These are phyloP conservation scores for Megastigmus dorsalis DNA, from an alignment of 2,888 invertebrate species.

Conservation along the genomic window DNA sequence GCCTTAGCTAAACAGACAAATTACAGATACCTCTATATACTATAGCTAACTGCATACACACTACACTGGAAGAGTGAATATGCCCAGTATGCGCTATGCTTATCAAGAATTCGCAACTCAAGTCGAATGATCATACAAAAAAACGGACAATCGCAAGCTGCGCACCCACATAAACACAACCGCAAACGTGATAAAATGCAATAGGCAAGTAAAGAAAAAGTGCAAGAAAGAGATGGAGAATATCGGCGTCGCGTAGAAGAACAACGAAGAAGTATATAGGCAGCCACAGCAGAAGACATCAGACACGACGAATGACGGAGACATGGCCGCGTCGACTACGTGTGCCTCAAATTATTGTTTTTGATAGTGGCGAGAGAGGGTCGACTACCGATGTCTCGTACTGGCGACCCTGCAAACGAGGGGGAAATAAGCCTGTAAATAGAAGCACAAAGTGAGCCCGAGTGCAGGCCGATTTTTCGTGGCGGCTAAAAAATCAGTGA, in stretches of 20 bases:
- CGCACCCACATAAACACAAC: no score
- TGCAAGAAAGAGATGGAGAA: neutral
- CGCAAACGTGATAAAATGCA: no score
- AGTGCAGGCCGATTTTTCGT: neutral
- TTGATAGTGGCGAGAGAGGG: neutral
- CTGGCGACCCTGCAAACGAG: neutral
- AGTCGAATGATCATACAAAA: no score
- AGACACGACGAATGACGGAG: neutral
- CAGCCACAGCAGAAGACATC: neutral
- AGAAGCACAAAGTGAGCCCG: neutral
- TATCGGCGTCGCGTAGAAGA: neutral
- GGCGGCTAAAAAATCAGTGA: neutral
- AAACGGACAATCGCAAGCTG: no score
- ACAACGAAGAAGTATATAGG: neutral
- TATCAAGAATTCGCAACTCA: no score
- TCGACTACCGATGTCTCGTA: neutral
- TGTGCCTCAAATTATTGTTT: slow-evolving; percentile 8
- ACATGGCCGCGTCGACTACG: slow-evolving; percentile 10
- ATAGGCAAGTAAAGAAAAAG: no score
- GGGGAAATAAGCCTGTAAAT: slow-evolving; percentile 8
- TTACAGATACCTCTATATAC: no score
- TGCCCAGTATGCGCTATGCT: no score
- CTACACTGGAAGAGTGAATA: no score
- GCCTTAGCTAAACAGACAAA: no score
- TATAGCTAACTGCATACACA: no score